phyloP scores from a whole-genome alignment of 2,797 vertebrate species.

The Onychomys arenicola region DNA sequence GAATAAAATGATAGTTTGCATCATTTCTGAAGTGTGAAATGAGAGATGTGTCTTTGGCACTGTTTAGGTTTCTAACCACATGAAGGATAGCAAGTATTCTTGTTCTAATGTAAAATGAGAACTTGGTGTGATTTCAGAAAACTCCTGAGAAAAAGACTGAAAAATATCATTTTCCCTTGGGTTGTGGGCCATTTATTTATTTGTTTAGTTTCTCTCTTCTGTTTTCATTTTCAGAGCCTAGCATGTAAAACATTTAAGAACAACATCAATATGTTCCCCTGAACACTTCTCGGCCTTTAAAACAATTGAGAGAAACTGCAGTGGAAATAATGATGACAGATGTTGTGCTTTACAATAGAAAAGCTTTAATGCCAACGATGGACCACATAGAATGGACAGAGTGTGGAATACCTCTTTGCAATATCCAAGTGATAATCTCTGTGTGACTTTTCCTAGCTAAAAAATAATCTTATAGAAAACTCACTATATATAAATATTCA shows the following conservation, averaged over 20 bases:
- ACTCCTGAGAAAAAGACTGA: not conserved
- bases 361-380: not conserved
- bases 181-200: not conserved
- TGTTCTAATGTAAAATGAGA: conserved; percentile 56
- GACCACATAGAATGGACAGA: not conserved
- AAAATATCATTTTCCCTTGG: not conserved
- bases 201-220: conserved; percentile 3
- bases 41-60: conserved; percentile 63
- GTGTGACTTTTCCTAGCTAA: conserved; percentile 5
- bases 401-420: not conserved
- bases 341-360: not conserved
- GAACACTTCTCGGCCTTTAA: not conserved
- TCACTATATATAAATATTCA: not conserved
- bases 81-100: conserved; percentile 64
- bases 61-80: conserved; percentile 68
- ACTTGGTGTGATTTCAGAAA: conserved; percentile 62
- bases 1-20: conserved; percentile 64
- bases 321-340: not conserved
- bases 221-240: not conserved
- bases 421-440: not conserved
- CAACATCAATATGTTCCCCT: not conserved
- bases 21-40: conserved; percentile 77
- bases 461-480: conserved; percentile 42
- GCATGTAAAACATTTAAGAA: not conserved
- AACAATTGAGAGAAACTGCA: not conserved